A percentile compares a stretch with the other conserved stretches of the same genome.
phyloP scores from a whole-genome alignment of 2,797 vertebrate species.

The Clarias fuscus region DNA sequence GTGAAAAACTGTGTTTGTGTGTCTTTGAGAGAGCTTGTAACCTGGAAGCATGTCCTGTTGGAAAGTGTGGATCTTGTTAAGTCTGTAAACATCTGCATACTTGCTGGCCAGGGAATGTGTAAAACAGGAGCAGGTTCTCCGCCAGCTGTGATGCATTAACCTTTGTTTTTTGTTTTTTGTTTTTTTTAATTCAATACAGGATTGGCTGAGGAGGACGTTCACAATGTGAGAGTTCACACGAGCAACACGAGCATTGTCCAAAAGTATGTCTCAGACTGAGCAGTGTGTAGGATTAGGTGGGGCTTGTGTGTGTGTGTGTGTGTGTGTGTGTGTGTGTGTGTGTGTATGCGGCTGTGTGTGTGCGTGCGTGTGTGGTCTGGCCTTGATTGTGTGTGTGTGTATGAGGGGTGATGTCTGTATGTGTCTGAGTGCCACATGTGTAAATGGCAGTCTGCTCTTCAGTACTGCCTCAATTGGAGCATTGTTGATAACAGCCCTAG shows the following conservation, averaged over 20 bases:
- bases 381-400: not conserved
- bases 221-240: not conserved
- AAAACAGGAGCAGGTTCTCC: not conserved
- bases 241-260: not conserved
- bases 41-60: not conserved
- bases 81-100: constrained; percentile 15
- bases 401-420: not conserved
- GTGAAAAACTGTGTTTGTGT: constrained; percentile 17
- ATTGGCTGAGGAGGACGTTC: not conserved
- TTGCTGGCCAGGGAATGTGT: not conserved
- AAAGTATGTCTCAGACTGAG: not conserved
- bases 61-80: constrained; percentile 8
- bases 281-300: constrained; percentile 5
- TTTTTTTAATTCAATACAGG: not conserved
- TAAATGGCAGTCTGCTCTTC: not conserved
- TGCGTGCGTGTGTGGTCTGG: constrained; percentile 24
- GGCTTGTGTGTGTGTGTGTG: not conserved
- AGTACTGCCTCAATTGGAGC: not conserved
- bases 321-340: constrained; percentile 19
- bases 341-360: not conserved
- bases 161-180: not conserved
- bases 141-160: not conserved
- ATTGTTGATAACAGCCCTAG: not conserved
- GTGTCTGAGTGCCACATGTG: constrained; percentile 9
- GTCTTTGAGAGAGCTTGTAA: constrained; percentile 22